Conservation (phyloP, 2,888 invertebrate species). For the Scrobipalpa costella region DNA sequence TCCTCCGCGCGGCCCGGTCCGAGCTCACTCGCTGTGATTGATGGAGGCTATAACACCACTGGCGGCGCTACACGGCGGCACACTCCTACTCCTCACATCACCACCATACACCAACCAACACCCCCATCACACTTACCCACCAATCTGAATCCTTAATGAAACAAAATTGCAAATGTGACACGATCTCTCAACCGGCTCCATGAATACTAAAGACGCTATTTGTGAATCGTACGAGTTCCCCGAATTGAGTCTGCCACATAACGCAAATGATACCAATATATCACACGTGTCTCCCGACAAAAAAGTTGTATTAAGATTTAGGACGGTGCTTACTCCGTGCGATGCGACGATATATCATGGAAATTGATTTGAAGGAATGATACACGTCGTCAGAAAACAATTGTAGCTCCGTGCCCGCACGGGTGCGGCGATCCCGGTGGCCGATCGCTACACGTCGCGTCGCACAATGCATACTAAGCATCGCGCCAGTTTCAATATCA, state of each 20-base stretch:
- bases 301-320: constrained; percentile 50
- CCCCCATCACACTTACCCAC: constrained; percentile 59
- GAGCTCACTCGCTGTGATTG: constrained; percentile 42
- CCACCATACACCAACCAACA: constrained; percentile 23
- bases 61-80: constrained; percentile 34
- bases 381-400: constrained; percentile 80
- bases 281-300: constrained; percentile 48
- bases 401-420: constrained; percentile 70
- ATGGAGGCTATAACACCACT: constrained; percentile 47
- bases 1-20: constrained; percentile 35
- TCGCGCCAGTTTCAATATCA: constrained; percentile 75
- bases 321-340: constrained; percentile 44
- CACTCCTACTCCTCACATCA: neutral
- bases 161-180: constrained; percentile 78
- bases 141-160: constrained; percentile 78
- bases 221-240: constrained; percentile 69
- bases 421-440: constrained; percentile 54
- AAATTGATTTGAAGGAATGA: constrained; percentile 77
- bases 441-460: constrained; percentile 68
- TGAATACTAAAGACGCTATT: constrained; percentile 79
- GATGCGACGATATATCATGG: constrained; percentile 65
- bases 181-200: constrained; percentile 69
- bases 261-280: constrained; percentile 67
- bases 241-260: constrained; percentile 67
- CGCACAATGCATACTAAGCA: constrained; percentile 79